Percentiles rank a stretch among this genome's conserved stretches.
phyloP scores from a whole-genome alignment of 2,888 invertebrate genomes.

The Tenodera sinensis region DNA sequence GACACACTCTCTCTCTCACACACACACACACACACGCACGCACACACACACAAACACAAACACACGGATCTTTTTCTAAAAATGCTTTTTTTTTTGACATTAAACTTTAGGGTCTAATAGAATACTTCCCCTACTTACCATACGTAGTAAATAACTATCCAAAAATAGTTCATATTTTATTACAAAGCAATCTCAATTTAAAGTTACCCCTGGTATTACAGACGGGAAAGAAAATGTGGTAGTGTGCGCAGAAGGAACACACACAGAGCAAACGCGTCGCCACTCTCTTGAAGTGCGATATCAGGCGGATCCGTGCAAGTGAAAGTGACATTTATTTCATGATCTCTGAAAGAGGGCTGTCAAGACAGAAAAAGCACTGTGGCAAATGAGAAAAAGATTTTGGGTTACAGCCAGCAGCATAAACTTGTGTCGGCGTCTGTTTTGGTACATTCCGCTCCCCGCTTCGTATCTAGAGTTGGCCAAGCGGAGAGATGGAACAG shows the following conservation, averaged over 20 bases:
- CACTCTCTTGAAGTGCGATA: background rate
- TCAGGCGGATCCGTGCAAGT: background rate
- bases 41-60: no score
- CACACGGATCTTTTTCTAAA: no score
- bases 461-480: background rate
- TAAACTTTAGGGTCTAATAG: no score
- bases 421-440: background rate
- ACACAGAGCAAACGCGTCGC: background rate
- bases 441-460: background rate
- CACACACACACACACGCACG: no score
- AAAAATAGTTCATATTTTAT: no score
- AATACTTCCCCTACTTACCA: no score
- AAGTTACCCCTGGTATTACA: no score
- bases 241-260: background rate
- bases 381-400: background rate
- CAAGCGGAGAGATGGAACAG: background rate
- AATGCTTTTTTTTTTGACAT: no score
- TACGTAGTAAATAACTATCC: no score
- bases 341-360: conserved; percentile 1
- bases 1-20: no score
- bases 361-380: background rate
- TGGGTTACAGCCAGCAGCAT: background rate
- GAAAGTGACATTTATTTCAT: conserved; percentile 3
- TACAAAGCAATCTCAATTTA: no score
- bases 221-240: no score